Evolutionary conservation across 30 jellyfish, hydroid and myxozoan species (phyloP), one percentile per base, ranked within the genome.

Genomic region (Clytia hemisphaerica): DNA sequence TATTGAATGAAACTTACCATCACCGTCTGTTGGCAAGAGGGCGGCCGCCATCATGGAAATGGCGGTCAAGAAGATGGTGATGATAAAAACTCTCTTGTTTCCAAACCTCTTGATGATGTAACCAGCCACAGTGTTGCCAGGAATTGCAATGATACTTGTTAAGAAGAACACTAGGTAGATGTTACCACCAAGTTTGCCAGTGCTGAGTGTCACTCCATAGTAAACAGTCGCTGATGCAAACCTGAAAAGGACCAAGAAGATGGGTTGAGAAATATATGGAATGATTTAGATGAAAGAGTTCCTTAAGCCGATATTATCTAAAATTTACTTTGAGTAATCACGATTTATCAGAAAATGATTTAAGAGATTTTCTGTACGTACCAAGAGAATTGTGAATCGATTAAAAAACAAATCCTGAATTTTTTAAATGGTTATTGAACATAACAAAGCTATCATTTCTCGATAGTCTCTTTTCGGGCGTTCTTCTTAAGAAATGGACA

Each of bases 131-230:
- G 36, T 3, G 38, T 72, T 72, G 5, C 68, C 84, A 37, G 84
- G 84, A 26, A 54, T 59, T 21, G 69, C 71, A 28, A 72, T 68
- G 31, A 72, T 32, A 54, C 81, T 72, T 27, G 35, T 29, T 24
- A 72, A 47, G 33, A 72, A 72, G 71, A 53, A 72, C 10, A 45
- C 61, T 10, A 72, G 72, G 45, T 72, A 72, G 32, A 72, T 54
- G 72, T 70, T 72, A 4, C 84, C 84, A 33, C 80, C 67, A 19
- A 72, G 83, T 14, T 72, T 46, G 44, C 84, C 80, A 35, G 83
- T 82, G 58, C 84, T 72, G 1, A 53, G 49, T 40, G 84, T 55
- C 9, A 72, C 40, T 4, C 84, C 84, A 72, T 53, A 72, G 70
- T 72, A 72, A 22, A 53, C 36, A 66, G 58, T 54, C 36, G 84